phyloP scores from a whole-genome alignment of 2,888 invertebrate species.

The Ischnus inquisitorius region DNA sequence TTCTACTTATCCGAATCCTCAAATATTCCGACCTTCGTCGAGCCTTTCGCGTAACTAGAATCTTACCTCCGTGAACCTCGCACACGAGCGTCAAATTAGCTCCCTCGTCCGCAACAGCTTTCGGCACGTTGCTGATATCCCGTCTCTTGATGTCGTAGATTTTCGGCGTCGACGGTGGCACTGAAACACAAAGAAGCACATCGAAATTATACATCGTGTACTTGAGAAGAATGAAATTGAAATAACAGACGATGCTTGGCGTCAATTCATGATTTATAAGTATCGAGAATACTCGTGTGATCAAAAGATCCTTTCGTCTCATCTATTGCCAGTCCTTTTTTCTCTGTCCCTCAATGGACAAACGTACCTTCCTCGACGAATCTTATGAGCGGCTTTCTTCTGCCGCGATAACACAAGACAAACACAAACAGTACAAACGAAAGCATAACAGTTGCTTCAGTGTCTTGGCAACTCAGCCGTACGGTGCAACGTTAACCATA shows the following conservation, averaged over 20 bases:
- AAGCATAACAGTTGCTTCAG: conserved; percentile 21
- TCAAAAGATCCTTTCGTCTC: neutral
- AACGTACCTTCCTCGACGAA: neutral
- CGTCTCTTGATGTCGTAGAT: conserved; percentile 94
- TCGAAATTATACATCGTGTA: conserved; percentile 5
- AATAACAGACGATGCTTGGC: no score
- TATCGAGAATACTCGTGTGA: neutral
- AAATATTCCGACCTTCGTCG: conserved; percentile 14
- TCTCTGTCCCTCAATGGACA: neutral
- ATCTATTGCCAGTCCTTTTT: neutral
- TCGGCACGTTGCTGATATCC: conserved; percentile 92
- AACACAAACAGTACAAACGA: conserved; percentile 48
- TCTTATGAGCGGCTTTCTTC: conserved; percentile 15
- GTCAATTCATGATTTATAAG: neutral
- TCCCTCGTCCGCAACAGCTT: conserved; percentile 94
- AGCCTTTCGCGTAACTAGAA: neutral
- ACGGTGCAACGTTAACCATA: neutral
- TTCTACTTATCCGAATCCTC: conserved; percentile 20
- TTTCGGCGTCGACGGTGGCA: conserved; percentile 93
- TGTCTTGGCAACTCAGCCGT: neutral
- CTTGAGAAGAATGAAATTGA: neutral
- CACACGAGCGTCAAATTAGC: conserved; percentile 93
- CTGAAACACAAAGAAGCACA: conserved; percentile 86
- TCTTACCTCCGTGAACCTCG: conserved; percentile 94
- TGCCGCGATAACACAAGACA: conserved; percentile 45